phyloP scores from a whole-genome alignment of 2,113 vertebrate species.

The Ptychochromis oligacanthus region DNA sequence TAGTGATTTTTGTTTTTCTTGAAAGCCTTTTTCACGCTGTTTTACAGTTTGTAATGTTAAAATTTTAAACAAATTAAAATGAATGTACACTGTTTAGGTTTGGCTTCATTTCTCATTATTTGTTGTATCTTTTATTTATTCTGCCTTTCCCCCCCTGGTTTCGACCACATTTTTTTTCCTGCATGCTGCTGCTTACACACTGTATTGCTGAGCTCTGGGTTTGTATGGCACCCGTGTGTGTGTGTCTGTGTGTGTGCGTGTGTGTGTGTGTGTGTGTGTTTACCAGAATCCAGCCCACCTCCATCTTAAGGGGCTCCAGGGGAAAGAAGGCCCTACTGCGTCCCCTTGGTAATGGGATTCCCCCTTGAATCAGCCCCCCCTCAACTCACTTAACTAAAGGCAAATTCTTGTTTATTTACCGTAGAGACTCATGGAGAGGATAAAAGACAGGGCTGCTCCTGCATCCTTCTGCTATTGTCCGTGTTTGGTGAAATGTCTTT shows the following conservation, averaged over 20 bases:
- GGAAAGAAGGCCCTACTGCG: conserved; percentile 46
- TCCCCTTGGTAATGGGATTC: conserved; percentile 61
- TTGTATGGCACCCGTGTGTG: conserved; percentile 39
- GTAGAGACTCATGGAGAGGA: not conserved
- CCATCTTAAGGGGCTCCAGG: conserved; percentile 61
- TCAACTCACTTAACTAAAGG: conserved; percentile 25
- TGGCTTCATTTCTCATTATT: not conserved
- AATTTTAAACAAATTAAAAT: not conserved
- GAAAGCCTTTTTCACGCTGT: not conserved
- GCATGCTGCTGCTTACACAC: conserved; percentile 62
- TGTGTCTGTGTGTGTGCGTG: not conserved
- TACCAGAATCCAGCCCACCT: conserved; percentile 66
- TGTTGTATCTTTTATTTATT: conserved; percentile 16
- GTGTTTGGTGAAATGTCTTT: conserved; percentile 12
- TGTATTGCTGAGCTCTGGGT: conserved; percentile 39
- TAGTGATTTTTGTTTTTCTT: not conserved
- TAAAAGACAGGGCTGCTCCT: not conserved
- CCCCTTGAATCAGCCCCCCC: not conserved
- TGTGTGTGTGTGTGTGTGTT: not conserved
- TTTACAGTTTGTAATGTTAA: not conserved
- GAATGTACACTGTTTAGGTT: not conserved
- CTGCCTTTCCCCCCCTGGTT: not conserved
- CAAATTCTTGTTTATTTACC: conserved; percentile 1
- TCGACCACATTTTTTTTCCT: conserved; percentile 23
- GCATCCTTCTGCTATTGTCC: not conserved